Evolutionary conservation across 1,140 invertebrate genomes (phyloP), one percentile per base, ranked within the genome.

Genomic region (Drosophila eugracilis): DNA sequence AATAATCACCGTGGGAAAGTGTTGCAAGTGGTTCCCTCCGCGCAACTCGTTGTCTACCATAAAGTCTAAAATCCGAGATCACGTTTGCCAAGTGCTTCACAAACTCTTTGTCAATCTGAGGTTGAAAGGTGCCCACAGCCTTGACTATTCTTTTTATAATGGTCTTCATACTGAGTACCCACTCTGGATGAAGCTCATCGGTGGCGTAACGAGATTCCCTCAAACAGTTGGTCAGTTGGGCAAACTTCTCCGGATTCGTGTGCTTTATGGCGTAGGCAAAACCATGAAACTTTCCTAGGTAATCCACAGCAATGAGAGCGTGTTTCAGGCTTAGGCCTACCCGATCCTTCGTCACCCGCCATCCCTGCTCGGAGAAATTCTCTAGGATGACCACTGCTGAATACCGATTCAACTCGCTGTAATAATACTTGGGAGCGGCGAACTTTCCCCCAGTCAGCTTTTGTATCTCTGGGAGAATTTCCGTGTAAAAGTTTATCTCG

Each of bases 1-100:
- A 22, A 66, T 76, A 91, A 22, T 91, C 91, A 0, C 90, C 90
- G 17, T 91, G 91, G 22, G 90, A 91, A 4, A 91, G 67, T 0
- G 70, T 89, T n/a, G 79, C 66, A 5, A 85, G 41, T 0, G 91
- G 90, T 30, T 91, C 90, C 12, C 57, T 50, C 0, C 90, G 88
- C 3, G 67, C 50, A 5, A 91, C 75, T 1, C 65, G 36, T 32
- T 90, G 55, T 0, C 53, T 60, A 0, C 79, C 78, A 49, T 80
- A 90, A 0, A n/a, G 12, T 0, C 22, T 1, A 7, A 53, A 71
- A 21, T 80, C 65, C n/a, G 15, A 12, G 0, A 74, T 45, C n/a
- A 90, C n/a, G 2, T 48, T 19, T 5, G 26, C 14, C 0, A 80
- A 66, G 15, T 69, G 60, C 0, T 59, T 53, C 1, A 90, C 30